Evolutionary conservation across 2,113 vertebrate genomes (phyloP).

Genomic region (Anoura caudifer): DNA sequence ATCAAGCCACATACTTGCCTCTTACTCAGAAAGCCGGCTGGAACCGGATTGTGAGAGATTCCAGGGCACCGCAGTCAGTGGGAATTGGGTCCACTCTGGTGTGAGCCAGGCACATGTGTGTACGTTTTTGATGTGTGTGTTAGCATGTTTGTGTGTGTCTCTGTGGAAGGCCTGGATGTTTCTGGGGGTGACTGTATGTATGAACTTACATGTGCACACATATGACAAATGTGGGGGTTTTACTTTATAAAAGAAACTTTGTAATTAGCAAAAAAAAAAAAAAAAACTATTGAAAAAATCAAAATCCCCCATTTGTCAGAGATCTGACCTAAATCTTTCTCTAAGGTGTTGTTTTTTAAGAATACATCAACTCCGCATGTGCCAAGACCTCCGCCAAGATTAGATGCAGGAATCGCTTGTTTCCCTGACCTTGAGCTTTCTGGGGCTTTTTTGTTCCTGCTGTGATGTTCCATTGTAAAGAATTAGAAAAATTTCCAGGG

Average conservation of each 20-base stretch:
- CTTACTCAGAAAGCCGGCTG: neutral
- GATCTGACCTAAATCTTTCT: neutral
- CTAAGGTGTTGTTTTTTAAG: neutral
- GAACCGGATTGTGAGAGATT: neutral
- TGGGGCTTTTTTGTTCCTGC: neutral
- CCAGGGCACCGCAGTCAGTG: fast-evolving
- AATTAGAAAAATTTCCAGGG: slow-evolving; percentile 14
- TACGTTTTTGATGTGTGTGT: fast-evolving
- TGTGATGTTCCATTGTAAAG: slow-evolving; percentile 32
- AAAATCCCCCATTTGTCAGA: neutral
- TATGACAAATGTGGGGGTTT: neutral
- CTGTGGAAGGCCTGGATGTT: neutral
- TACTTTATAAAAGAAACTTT: neutral
- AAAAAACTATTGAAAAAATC: neutral
- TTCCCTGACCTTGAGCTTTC: slow-evolving; percentile 16
- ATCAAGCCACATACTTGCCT: neutral
- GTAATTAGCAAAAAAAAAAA: neutral
- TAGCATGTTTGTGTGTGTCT: fast-evolving
- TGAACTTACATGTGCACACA: neutral
- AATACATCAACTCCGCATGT: neutral
- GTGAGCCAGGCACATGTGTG: neutral
- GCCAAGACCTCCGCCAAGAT: neutral
- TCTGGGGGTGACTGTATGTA: no score
- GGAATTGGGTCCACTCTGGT: neutral
- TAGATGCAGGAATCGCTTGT: neutral